phyloP scores from a whole-genome alignment of 2,113 vertebrate species.

The Ceyx cyanopectus region DNA sequence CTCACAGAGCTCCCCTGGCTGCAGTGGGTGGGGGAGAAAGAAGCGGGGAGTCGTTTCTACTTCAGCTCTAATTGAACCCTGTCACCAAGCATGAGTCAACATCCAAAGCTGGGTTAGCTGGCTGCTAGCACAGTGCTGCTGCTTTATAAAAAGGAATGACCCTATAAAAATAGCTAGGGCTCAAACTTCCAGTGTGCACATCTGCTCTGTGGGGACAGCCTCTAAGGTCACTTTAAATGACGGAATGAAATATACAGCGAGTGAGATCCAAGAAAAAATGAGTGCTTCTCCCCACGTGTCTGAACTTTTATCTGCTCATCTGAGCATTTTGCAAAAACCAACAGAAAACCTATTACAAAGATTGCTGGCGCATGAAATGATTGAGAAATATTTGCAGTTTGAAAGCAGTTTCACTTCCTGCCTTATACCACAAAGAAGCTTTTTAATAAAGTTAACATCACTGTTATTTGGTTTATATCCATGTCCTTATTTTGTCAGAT shows the following conservation, averaged over 20 bases:
- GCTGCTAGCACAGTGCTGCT: not conserved
- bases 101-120: not conserved
- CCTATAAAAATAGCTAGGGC: not conserved
- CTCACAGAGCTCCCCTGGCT: not conserved
- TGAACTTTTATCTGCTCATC: constrained; percentile 58
- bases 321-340: constrained; percentile 63
- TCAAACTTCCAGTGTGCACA: constrained; percentile 19
- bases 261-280: constrained; percentile 44
- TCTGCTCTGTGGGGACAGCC: not conserved
- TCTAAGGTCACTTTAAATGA: constrained; percentile 12
- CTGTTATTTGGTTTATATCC: constrained; percentile 39
- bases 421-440: constrained; percentile 77
- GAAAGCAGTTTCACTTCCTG: constrained; percentile 82
- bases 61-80: constrained; percentile 29
- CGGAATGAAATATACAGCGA: not conserved
- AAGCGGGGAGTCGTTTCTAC: not conserved
- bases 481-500: constrained; percentile 27
- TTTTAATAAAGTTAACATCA: constrained; percentile 76
- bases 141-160: constrained; percentile 14
- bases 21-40: not conserved
- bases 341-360: constrained; percentile 72
- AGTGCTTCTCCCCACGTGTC: not conserved
- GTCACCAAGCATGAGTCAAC: constrained; percentile 31
- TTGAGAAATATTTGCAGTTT: constrained; percentile 83
- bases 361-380: constrained; percentile 75